These are phyloP conservation scores for Phycodurus eques DNA, from an alignment of 2,113 vertebrate genomes.

Conservation along the genomic window DNA sequence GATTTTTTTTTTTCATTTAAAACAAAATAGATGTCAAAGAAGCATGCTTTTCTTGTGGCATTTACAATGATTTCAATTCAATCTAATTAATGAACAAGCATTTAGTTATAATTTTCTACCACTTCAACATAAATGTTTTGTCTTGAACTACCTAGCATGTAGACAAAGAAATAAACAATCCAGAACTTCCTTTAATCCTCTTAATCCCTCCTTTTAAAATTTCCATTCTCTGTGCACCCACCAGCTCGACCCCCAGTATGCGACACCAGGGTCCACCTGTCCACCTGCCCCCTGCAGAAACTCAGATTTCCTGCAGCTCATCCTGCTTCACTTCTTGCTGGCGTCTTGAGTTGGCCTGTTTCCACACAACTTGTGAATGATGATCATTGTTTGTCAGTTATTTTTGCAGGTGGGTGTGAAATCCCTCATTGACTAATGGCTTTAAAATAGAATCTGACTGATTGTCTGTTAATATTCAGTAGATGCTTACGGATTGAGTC, in stretches of 20 bases:
- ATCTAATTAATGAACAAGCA: neutral
- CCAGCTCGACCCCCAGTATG: slow-evolving; percentile 42
- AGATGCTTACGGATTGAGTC: slow-evolving; percentile 37
- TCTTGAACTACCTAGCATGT: slow-evolving; percentile 24
- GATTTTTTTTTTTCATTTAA: no score
- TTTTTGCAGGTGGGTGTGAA: slow-evolving; percentile 3
- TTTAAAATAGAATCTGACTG: slow-evolving; percentile 33
- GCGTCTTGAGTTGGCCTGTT: neutral
- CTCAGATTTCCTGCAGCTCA: slow-evolving; percentile 17
- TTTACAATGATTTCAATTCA: neutral
- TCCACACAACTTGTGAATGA: neutral
- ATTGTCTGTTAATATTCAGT: slow-evolving; percentile 33
- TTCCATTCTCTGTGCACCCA: slow-evolving; percentile 56
- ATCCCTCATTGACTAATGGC: slow-evolving; percentile 15
- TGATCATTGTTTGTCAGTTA: neutral
- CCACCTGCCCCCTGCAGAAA: slow-evolving; percentile 23
- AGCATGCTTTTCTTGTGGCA: neutral
- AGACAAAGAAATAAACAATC: slow-evolving; percentile 54
- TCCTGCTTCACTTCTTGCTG: slow-evolving; percentile 34
- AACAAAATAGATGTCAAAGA: neutral
- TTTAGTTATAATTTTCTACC: neutral
- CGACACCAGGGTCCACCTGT: slow-evolving; percentile 58
- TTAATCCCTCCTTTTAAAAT: slow-evolving; percentile 55
- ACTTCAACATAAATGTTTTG: slow-evolving; percentile 24
- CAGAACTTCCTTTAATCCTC: slow-evolving; percentile 52